A percentile compares a stretch with the other conserved stretches of the same genome.
These are phyloP conservation scores for Styela plicata DNA, from an alignment of 23 tunicate genomes.

Conservation along the genomic window DNA sequence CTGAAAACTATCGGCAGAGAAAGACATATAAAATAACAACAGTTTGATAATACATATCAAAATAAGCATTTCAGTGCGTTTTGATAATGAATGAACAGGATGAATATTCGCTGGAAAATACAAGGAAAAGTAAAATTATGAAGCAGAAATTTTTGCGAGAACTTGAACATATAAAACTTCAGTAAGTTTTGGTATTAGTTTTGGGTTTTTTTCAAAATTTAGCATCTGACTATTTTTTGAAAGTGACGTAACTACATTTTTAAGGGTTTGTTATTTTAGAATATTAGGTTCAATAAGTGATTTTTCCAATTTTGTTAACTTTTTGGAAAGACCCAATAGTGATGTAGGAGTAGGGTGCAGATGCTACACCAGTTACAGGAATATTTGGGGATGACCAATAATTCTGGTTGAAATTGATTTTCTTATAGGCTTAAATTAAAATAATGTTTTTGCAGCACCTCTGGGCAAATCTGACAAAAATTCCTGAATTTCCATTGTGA, in stretches of 20 bases:
- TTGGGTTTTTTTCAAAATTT: background rate
- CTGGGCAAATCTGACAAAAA: too few species aligned
- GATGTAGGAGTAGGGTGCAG: too few species aligned
- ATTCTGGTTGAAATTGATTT: too few species aligned
- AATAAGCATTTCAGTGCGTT: too few species aligned
- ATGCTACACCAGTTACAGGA: too few species aligned
- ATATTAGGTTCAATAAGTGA: background rate
- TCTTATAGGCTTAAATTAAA: too few species aligned
- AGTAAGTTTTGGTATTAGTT: slow-evolving; percentile 29
- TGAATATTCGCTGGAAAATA: slow-evolving; percentile 30
- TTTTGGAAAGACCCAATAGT: too few species aligned
- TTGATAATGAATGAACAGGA: background rate
- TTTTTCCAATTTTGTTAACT: too few species aligned
- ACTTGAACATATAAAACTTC: slow-evolving; percentile 44
- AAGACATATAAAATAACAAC: background rate
- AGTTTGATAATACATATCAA: too few species aligned
- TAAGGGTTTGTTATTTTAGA: background rate
- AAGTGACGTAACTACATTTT: background rate
- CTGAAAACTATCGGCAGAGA: background rate
- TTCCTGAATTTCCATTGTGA: too few species aligned
- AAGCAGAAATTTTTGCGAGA: slow-evolving; percentile 43
- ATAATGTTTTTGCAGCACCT: too few species aligned
- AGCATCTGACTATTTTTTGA: background rate
- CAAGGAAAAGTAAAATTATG: slow-evolving; percentile 24
- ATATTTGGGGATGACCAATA: too few species aligned